A percentile compares a stretch with the other conserved stretches of the same genome.
Evolutionary conservation across 2,888 invertebrate genomes (phyloP).

Genomic region (Polydesmus complanatus): DNA sequence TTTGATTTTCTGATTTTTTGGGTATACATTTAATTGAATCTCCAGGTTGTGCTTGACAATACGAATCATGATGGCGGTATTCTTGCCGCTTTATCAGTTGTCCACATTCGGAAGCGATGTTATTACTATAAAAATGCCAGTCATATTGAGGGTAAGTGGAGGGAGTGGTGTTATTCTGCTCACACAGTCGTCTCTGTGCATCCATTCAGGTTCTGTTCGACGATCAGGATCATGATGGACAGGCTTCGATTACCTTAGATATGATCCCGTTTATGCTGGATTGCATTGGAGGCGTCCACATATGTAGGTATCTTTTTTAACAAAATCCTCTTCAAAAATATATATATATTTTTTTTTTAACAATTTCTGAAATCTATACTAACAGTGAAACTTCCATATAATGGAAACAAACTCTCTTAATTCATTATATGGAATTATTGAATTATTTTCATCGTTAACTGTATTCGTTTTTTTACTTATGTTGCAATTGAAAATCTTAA

Average conservation of each 20-base stretch:
- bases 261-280: conserved; percentile 59
- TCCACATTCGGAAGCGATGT: conserved; percentile 59
- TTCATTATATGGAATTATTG: background rate
- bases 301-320: too few species aligned
- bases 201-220: conserved; percentile 53
- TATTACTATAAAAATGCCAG: conserved; percentile 48
- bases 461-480: too few species aligned
- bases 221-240: conserved; percentile 87
- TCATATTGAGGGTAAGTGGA: conserved; percentile 45
- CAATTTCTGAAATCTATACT: too few species aligned
- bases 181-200: background rate
- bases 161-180: conserved; percentile 6
- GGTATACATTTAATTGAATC: background rate
- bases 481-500: too few species aligned
- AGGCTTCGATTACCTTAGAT: conserved; percentile 67
- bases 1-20: too few species aligned
- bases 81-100: conserved; percentile 60
- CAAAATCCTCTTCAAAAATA: too few species aligned
- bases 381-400: too few species aligned
- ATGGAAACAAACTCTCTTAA: too few species aligned
- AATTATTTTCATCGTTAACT: background rate
- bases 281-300: conserved; percentile 65
- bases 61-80: conserved; percentile 89
- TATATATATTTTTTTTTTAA: too few species aligned
- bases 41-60: conserved; percentile 66